These are phyloP conservation scores for Pedionomus torquatus DNA, from an alignment of 2,113 vertebrate genomes.

Conservation along the genomic window DNA sequence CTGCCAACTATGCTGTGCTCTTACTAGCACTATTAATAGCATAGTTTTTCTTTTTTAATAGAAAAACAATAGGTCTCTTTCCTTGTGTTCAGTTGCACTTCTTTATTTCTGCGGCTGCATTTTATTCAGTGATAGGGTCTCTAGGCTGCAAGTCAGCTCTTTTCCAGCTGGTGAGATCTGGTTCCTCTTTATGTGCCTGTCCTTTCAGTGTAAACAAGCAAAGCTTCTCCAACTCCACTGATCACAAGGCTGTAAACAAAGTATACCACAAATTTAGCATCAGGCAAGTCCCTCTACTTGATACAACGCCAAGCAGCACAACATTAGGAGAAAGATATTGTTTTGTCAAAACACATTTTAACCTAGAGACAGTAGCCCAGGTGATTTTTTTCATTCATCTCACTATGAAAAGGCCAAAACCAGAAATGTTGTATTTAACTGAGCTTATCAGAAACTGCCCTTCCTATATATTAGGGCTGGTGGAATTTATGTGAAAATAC, in stretches of 20 bases:
- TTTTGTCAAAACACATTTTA: neutral
- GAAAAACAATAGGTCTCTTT: neutral
- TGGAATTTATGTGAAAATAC: neutral
- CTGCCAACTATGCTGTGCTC: neutral
- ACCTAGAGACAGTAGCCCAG: neutral
- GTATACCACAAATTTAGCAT: slow-evolving; percentile 12
- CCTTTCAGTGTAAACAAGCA: slow-evolving; percentile 83
- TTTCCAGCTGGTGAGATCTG: neutral
- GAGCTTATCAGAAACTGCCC: neutral
- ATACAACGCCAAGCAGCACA: neutral
- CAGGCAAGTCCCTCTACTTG: neutral
- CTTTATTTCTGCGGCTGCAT: neutral
- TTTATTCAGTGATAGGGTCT: neutral
- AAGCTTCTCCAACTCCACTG: slow-evolving; percentile 82
- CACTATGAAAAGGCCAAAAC: neutral
- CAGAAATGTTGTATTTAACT: neutral
- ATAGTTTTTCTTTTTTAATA: neutral
- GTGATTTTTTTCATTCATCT: neutral
- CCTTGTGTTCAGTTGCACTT: neutral
- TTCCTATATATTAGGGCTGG: neutral
- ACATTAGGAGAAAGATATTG: neutral
- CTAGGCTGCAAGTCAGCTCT: neutral
- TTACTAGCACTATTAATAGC: slow-evolving; percentile 18
- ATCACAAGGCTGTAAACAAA: slow-evolving; percentile 83
- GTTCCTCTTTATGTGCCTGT: slow-evolving; percentile 65